Base-by-base conservation (phyloP, 2,113 vertebrate species). In the Gorsachius goisagi region DNA sequence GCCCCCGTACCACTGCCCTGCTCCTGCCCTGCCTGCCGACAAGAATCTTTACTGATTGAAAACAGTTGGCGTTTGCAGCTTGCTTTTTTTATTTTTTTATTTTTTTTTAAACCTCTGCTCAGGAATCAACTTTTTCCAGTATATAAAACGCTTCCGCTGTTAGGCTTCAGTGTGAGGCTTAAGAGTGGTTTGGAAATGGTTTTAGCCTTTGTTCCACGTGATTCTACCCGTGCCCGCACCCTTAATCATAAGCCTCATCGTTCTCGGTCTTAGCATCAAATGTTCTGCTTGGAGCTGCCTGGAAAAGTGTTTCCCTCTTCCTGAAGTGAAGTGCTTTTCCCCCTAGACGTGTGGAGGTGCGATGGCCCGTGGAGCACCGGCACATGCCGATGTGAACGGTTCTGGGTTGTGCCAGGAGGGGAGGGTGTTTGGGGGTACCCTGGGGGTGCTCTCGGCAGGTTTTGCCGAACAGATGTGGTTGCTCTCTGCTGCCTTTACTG, bases 151-250 rank as follows among this genome's bases (percentile, higher is more conserved):
- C 11, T 76, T 85, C 20, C 68, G 15, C 60, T 89, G 21, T 73
- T 72, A 27, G 41, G 41, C 56, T 75, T 64, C 10, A 4, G 1
- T 41, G 30, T 80, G 56, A 73, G 28, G 55, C 23, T 20, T 15
- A 17, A 17, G 26, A 66, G 30, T 28, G 49, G 27, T 71, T 80
- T 84, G 79, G 53, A 28, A 23, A 4, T 11, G 7, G 11, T 32
- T 92, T 82, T 71, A 1, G 12, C 59, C 26, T 47, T 79, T 53
- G 56, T 79, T 76, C 22, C 21, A 1, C 15, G 45, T 1, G 1
- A 5, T 60, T 63, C 44, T 79, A 1, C 33, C 2, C 0, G 3
- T 24, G 4, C 20, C 33, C 2, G 1, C 19, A 55, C 18, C 0
- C 33, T 60, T 74, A 28, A 11, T 27, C 0, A 0, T 15, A 16